phyloP scores from a whole-genome alignment of 2,113 vertebrate species.

The Neoarius graeffei region DNA sequence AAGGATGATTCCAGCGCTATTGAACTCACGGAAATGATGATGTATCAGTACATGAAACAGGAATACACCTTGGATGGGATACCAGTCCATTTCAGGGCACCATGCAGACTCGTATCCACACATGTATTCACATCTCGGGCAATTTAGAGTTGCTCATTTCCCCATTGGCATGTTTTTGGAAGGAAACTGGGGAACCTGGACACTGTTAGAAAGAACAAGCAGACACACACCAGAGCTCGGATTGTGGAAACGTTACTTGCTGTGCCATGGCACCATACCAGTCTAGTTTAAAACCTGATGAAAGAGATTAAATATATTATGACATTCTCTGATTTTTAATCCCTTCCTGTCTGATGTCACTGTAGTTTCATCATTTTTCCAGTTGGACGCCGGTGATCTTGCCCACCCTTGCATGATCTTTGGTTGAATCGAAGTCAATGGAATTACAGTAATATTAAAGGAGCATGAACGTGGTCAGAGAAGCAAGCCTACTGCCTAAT shows the following conservation, averaged over 20 bases:
- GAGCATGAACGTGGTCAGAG: conserved; percentile 18
- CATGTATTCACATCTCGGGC: neutral
- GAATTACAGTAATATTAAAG: conserved; percentile 28
- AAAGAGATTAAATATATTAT: neutral
- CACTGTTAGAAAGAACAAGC: neutral
- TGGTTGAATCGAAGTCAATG: conserved; percentile 39
- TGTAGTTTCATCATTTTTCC: neutral
- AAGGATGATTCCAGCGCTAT: too few relatives aligned
- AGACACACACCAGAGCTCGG: too few relatives aligned
- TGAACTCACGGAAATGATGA: too few relatives aligned
- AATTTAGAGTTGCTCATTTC: neutral
- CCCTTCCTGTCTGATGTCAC: neutral
- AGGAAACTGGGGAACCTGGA: neutral
- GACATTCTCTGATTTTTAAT: neutral
- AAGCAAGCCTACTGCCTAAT: conserved; percentile 36
- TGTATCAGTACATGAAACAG: neutral
- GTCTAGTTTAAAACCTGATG: neutral
- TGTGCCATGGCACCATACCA: neutral
- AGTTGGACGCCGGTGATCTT: neutral
- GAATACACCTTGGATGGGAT: neutral
- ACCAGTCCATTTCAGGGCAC: neutral
- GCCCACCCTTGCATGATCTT: neutral
- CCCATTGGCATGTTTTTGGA: neutral
- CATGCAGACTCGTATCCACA: neutral
- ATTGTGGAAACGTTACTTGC: neutral